Conservation (phyloP, 2,113 vertebrate species). For the Triplophysa rosa region DNA sequence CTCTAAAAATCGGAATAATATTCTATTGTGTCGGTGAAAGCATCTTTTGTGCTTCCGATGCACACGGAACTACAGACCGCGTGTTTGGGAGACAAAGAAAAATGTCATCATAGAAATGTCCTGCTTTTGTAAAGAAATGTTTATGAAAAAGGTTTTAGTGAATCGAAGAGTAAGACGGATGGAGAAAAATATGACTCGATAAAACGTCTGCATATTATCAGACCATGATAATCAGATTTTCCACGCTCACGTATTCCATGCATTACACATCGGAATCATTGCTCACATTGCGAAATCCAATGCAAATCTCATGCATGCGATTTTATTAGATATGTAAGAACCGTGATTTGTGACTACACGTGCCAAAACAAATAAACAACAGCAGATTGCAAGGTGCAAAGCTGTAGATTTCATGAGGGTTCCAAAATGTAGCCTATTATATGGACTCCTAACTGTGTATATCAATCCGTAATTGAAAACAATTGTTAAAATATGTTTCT, state of each 20-base stretch:
- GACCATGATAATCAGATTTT: slow-evolving; percentile 31
- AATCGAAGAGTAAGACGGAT: background rate
- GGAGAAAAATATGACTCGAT: background rate
- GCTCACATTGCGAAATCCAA: slow-evolving; percentile 32
- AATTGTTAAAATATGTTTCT: slow-evolving; percentile 1
- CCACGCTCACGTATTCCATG: slow-evolving; percentile 23
- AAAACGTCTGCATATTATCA: slow-evolving; percentile 30
- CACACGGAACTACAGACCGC: background rate
- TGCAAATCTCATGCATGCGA: slow-evolving; percentile 38
- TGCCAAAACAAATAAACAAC: slow-evolving; percentile 21
- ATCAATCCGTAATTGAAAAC: background rate
- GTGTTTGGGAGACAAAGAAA: background rate
- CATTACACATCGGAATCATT: slow-evolving; percentile 20
- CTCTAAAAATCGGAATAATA: slow-evolving; percentile 23
- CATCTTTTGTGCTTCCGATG: background rate
- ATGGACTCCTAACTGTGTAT: background rate
- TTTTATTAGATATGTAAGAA: slow-evolving; percentile 34
- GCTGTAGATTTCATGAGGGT: slow-evolving; percentile 16
- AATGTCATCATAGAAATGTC: slow-evolving; percentile 10
- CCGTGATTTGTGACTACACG: slow-evolving; percentile 19
- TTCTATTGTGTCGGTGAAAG: slow-evolving; percentile 25
- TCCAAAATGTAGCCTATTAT: slow-evolving; percentile 1
- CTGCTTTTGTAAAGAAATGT: slow-evolving; percentile 1
- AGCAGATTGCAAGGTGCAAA: background rate
- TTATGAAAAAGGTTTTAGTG: slow-evolving; percentile 1